These are phyloP conservation scores for Galaxias olidus DNA, from an alignment of 2,797 vertebrate species.

Conservation along the genomic window DNA sequence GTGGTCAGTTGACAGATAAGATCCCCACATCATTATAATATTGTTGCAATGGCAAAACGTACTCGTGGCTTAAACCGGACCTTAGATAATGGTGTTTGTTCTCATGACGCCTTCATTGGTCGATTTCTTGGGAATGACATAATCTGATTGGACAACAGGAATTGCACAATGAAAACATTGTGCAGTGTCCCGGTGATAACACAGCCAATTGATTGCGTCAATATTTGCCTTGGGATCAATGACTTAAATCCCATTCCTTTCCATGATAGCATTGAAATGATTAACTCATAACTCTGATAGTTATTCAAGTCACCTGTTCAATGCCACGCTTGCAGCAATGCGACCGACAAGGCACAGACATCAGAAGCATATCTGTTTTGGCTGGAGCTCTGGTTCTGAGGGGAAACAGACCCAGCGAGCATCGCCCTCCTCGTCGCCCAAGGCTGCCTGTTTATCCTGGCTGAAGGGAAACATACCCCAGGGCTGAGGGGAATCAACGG, in stretches of 20 bases:
- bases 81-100: slow-evolving; percentile 23
- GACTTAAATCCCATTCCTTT: too few species aligned
- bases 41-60: too few species aligned
- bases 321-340: too few species aligned
- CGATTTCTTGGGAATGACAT: slow-evolving; percentile 11
- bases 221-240: too few species aligned
- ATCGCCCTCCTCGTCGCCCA: slow-evolving; percentile 36
- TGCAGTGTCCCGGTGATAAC: too few species aligned
- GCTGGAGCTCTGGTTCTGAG: slow-evolving; percentile 42
- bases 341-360: neutral
- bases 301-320: slow-evolving; percentile 9
- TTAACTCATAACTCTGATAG: slow-evolving; percentile 18
- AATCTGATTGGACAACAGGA: slow-evolving; percentile 12
- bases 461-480: slow-evolving; percentile 59
- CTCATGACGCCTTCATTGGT: slow-evolving; percentile 10
- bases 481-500: slow-evolving; percentile 65
- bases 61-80: slow-evolving; percentile 2
- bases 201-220: too few species aligned
- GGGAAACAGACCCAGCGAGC: slow-evolving; percentile 42
- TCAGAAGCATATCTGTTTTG: slow-evolving; percentile 35
- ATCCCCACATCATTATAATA: too few species aligned
- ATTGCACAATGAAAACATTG: too few species aligned
- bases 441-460: slow-evolving; percentile 69
- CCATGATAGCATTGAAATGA: slow-evolving; percentile 20
- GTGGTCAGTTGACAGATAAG: too few species aligned